These are phyloP conservation scores for Xestia c-nigrum DNA, from an alignment of 2,888 invertebrate genomes.

Conservation along the genomic window DNA sequence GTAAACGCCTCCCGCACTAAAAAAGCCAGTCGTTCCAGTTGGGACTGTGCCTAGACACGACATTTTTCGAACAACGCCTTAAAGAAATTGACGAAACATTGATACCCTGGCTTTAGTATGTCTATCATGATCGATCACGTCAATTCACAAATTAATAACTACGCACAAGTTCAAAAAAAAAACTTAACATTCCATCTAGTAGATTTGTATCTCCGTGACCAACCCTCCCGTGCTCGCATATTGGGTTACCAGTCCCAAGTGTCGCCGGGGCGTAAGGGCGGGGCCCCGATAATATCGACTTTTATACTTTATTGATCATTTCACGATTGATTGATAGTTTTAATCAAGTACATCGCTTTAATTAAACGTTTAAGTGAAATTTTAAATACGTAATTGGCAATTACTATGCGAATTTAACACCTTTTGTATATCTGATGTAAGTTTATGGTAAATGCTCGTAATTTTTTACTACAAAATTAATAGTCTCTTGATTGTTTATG, in stretches of 20 bases:
- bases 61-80: neutral
- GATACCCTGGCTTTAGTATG: neutral
- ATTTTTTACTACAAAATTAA: constrained; percentile 31
- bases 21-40: too few relatives aligned
- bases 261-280: constrained; percentile 76
- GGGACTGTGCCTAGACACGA: neutral
- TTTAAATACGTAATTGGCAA: constrained; percentile 55
- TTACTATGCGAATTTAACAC: constrained; percentile 58
- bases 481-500: constrained; percentile 33
- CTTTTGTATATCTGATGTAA: constrained; percentile 36
- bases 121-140: neutral
- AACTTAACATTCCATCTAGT: constrained; percentile 67
- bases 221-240: constrained; percentile 82
- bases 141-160: constrained; percentile 11
- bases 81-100: neutral
- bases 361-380: constrained; percentile 50
- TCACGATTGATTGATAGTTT: constrained; percentile 67
- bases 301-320: constrained; percentile 79
- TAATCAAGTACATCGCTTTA: constrained; percentile 59
- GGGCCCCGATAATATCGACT: constrained; percentile 79
- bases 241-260: constrained; percentile 87
- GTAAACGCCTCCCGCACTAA: neutral
- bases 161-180: constrained; percentile 13
- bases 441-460: constrained; percentile 24
- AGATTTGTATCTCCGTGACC: constrained; percentile 58